Percentiles rank a stretch among this genome's conserved stretches.
phyloP scores from a whole-genome alignment of 1,140 invertebrate genomes.

The Hylyphantes graminicola region DNA sequence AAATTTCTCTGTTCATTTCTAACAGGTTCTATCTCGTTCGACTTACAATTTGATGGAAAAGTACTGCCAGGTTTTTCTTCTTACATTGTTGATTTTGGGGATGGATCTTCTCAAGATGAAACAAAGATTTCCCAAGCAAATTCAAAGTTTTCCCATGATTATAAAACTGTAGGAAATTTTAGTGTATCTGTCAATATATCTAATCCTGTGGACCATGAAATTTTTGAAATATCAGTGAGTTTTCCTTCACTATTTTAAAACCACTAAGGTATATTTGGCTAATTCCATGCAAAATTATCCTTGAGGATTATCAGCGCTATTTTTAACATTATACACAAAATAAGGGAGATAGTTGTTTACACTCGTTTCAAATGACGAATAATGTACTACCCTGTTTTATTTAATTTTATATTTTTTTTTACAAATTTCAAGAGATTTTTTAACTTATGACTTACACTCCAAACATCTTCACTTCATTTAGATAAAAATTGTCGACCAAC shows the following conservation, averaged over 20 bases:
- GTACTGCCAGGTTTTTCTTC: not conserved
- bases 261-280: not conserved
- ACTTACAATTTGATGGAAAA: conserved; percentile 17
- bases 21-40: conserved; percentile 12
- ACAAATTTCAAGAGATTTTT: no score
- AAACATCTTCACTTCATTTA: no score
- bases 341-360: no score
- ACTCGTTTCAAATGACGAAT: no score
- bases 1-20: not conserved
- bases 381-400: no score
- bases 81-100: conserved; percentile 34
- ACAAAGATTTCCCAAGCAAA: conserved; percentile 13
- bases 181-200: conserved; percentile 46
- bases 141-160: conserved; percentile 38
- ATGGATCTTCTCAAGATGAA: conserved; percentile 11
- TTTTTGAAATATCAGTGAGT: conserved; percentile 33
- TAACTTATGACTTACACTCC: no score
- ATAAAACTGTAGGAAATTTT: conserved; percentile 50
- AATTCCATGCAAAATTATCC: not conserved
- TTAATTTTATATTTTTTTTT: no score
- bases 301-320: no score
- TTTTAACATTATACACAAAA: no score
- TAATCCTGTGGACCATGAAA: conserved; percentile 33
- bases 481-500: no score
- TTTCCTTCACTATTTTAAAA: not conserved